Percentiles rank a stretch among this genome's conserved stretches.
Conservation (phyloP, 1,140 invertebrate species). For the Drosophila trapezifrons region DNA sequence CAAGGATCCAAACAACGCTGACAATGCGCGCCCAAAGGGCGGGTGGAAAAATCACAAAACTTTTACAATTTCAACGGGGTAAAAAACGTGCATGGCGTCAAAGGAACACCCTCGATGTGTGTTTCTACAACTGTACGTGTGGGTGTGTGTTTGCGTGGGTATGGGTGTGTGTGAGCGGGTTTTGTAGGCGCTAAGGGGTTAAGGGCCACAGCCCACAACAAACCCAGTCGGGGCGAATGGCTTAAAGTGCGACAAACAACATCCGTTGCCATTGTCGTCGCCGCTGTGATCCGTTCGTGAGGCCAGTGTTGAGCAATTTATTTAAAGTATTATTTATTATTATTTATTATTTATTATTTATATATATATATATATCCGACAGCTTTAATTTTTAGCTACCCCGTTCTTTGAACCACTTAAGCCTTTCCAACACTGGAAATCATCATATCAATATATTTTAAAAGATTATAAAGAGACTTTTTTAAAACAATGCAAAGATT, state of each 20-base stretch:
- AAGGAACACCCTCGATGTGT: slow-evolving; percentile 59
- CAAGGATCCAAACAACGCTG: slow-evolving; percentile 28
- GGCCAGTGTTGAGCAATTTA: slow-evolving; percentile 4
- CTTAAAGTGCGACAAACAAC: slow-evolving; percentile 68
- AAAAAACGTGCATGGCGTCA: slow-evolving; percentile 75
- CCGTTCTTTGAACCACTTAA: background rate
- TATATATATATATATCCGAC: no score
- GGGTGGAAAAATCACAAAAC: slow-evolving; percentile 57
- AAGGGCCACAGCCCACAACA: slow-evolving; percentile 23
- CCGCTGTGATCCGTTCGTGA: background rate
- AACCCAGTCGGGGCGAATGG: slow-evolving; percentile 26
- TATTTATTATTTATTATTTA: background rate
- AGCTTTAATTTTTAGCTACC: no score
- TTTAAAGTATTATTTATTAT: background rate
- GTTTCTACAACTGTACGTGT: slow-evolving; percentile 1
- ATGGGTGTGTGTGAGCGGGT: background rate
- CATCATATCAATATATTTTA: no score
- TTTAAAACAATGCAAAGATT: no score
- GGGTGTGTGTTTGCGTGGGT: background rate
- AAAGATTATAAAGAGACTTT: no score
- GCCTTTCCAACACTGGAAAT: background rate
- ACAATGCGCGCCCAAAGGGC: slow-evolving; percentile 61
- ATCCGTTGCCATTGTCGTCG: slow-evolving; percentile 53
- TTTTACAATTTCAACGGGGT: slow-evolving; percentile 76
- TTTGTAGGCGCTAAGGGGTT: background rate